Evolutionary conservation across 2,888 invertebrate species (phyloP).

Genomic region (Lathronympha strigana): DNA sequence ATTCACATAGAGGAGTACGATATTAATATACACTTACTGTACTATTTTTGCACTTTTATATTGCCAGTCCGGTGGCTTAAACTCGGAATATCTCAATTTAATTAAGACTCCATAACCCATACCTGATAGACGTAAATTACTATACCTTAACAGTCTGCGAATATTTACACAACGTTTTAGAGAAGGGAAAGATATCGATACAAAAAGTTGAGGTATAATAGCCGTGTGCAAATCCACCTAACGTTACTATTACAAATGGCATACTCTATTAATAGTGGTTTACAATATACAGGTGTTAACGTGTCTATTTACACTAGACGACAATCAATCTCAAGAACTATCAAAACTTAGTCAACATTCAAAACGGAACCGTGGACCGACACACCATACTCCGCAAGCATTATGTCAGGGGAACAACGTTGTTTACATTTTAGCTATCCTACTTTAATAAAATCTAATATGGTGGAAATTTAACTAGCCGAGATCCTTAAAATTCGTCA

Average conservation of each 20-base stretch:
- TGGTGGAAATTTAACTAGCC: slow-evolving; percentile 36
- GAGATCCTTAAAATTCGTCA: slow-evolving; percentile 29
- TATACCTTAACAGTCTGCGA: slow-evolving; percentile 64
- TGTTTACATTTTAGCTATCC: slow-evolving; percentile 28
- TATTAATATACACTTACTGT: slow-evolving; percentile 75
- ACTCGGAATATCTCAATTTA: slow-evolving; percentile 82
- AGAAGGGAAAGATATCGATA: slow-evolving; percentile 74
- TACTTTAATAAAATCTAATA: slow-evolving; percentile 38
- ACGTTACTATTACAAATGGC: slow-evolving; percentile 57
- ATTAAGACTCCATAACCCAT: slow-evolving; percentile 80
- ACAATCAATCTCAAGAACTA: slow-evolving; percentile 45
- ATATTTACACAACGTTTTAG: slow-evolving; percentile 71
- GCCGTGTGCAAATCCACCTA: slow-evolving; percentile 41
- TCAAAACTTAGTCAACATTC: slow-evolving; percentile 13
- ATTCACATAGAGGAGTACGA: slow-evolving; percentile 78
- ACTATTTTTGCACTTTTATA: slow-evolving; percentile 82
- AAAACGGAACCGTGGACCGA: slow-evolving; percentile 15
- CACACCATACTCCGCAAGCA: slow-evolving; percentile 23
- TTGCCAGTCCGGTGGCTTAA: slow-evolving; percentile 80
- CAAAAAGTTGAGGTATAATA: slow-evolving; percentile 62
- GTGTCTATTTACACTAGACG: slow-evolving; percentile 57
- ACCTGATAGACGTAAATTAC: slow-evolving; percentile 68
- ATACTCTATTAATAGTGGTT: slow-evolving; percentile 58
- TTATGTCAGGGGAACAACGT: slow-evolving; percentile 26
- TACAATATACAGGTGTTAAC: slow-evolving; percentile 58